phyloP scores from a whole-genome alignment of 2,113 vertebrate species.

The Scartelaos histophorus region DNA sequence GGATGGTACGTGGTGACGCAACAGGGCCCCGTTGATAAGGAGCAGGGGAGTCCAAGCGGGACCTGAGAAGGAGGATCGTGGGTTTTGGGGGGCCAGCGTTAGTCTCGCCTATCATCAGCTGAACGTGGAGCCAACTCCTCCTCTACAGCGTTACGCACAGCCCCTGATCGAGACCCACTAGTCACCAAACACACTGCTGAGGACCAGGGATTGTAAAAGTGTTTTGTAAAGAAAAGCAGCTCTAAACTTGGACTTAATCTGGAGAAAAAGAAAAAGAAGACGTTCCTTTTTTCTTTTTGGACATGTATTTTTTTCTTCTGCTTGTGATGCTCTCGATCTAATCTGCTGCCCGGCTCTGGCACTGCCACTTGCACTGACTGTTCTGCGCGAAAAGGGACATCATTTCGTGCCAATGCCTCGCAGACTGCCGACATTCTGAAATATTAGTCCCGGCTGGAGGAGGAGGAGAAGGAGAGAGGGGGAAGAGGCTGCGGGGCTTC shows the following conservation, averaged over 20 bases:
- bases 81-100: slow-evolving; percentile 71
- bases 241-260: slow-evolving; percentile 57
- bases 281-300: slow-evolving; percentile 26
- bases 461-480: slow-evolving; percentile 33
- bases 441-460: slow-evolving; percentile 48
- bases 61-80: slow-evolving; percentile 82
- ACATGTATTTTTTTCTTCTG: slow-evolving; percentile 36
- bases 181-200: slow-evolving; percentile 39
- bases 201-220: slow-evolving; percentile 55
- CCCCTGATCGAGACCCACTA: slow-evolving; percentile 59
- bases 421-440: slow-evolving; percentile 59
- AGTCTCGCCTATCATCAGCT: slow-evolving; percentile 80
- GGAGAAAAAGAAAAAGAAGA: slow-evolving; percentile 44
- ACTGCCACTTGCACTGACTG: slow-evolving; percentile 10
- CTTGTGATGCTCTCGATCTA: slow-evolving; percentile 34
- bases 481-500: slow-evolving; percentile 52
- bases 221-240: slow-evolving; percentile 12
- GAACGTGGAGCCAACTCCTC: slow-evolving; percentile 78
- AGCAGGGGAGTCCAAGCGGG: slow-evolving; percentile 83
- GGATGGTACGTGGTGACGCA: slow-evolving; percentile 86
- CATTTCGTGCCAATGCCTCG: slow-evolving; percentile 31
- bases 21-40: slow-evolving; percentile 93
- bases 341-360: slow-evolving; percentile 27
- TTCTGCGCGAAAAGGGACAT: slow-evolving; percentile 33
- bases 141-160: slow-evolving; percentile 77